Conservation (phyloP, 2,113 vertebrate species). For the Anarhynchus alexandrinus region DNA sequence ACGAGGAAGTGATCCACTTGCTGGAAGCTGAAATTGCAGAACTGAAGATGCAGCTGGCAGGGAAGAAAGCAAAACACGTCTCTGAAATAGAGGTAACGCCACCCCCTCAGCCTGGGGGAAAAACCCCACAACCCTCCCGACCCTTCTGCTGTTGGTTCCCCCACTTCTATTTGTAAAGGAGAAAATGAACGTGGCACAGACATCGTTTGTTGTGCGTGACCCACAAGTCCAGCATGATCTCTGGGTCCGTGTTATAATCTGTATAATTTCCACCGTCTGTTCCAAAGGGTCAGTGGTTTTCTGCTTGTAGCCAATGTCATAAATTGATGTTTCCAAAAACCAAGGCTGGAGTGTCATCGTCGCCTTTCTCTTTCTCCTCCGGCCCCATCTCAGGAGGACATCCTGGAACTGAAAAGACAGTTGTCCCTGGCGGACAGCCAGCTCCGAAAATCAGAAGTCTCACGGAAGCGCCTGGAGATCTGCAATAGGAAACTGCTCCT, state of each 20-base stretch:
- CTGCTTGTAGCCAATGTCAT: background rate
- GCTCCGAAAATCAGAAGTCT: conserved; percentile 81
- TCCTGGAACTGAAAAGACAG: conserved; percentile 78
- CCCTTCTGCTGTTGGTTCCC: background rate
- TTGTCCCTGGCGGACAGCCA: conserved; percentile 76
- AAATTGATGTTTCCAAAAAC: background rate
- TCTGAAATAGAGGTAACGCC: conserved; percentile 66
- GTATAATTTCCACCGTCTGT: background rate
- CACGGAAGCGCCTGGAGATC: conserved; percentile 83
- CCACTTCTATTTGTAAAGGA: background rate
- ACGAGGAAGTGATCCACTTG: conserved; percentile 88
- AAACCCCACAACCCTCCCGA: background rate
- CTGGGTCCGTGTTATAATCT: background rate
- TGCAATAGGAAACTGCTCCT: conserved; percentile 86
- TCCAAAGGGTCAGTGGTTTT: background rate
- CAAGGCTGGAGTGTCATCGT: background rate
- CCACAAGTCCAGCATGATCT: background rate
- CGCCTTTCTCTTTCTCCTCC: background rate
- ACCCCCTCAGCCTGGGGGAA: conserved; percentile 1
- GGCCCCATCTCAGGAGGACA: conserved; percentile 35
- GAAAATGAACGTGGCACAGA: background rate
- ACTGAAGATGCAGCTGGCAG: conserved; percentile 81
- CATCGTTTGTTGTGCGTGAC: background rate
- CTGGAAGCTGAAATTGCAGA: conserved; percentile 89
- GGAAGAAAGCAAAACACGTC: conserved; percentile 66